Evolutionary conservation across 1,140 invertebrate genomes (phyloP).

Genomic region (Drosophila miranda): DNA sequence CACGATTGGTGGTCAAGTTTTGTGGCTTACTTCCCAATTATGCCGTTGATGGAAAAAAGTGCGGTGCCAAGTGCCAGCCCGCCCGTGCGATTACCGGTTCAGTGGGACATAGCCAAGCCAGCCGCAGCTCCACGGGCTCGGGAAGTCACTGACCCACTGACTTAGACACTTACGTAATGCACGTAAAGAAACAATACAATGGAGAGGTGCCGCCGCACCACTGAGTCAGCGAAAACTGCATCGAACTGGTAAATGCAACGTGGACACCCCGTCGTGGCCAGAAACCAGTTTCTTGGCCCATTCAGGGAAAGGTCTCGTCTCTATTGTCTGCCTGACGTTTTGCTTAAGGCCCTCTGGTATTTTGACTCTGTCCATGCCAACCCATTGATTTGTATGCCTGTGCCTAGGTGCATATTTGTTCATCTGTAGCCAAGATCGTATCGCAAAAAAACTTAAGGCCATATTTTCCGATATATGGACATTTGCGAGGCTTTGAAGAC

Average conservation of each 20-base stretch:
- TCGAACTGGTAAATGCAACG: conserved; percentile 41
- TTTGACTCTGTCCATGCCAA: conserved; percentile 19
- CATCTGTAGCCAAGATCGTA: conserved; percentile 5
- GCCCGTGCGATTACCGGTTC: conserved; percentile 10
- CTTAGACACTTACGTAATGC: conserved; percentile 53
- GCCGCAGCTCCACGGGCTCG: conserved; percentile 2
- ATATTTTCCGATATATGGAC: no score
- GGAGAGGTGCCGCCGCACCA: conserved; percentile 22
- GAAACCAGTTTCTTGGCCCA: conserved; percentile 69
- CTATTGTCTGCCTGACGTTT: conserved; percentile 27
- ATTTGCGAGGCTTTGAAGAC: no score
- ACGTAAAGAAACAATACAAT: conserved; percentile 55
- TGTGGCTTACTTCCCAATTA: conserved; percentile 28
- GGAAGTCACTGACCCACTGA: conserved; percentile 74
- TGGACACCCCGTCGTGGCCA: conserved; percentile 14
- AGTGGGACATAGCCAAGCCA: conserved; percentile 1
- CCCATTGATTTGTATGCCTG: conserved; percentile 1
- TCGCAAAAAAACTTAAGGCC: no score
- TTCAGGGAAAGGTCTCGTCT: conserved; percentile 41
- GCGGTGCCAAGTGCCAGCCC: background rate
- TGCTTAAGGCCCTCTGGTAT: conserved; percentile 17
- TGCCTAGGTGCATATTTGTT: background rate
- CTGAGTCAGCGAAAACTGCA: conserved; percentile 63
- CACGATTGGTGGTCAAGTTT: conserved; percentile 61
- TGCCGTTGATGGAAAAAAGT: conserved; percentile 1